phyloP scores from a whole-genome alignment of 2,888 invertebrate species.

The Meta bourneti region DNA sequence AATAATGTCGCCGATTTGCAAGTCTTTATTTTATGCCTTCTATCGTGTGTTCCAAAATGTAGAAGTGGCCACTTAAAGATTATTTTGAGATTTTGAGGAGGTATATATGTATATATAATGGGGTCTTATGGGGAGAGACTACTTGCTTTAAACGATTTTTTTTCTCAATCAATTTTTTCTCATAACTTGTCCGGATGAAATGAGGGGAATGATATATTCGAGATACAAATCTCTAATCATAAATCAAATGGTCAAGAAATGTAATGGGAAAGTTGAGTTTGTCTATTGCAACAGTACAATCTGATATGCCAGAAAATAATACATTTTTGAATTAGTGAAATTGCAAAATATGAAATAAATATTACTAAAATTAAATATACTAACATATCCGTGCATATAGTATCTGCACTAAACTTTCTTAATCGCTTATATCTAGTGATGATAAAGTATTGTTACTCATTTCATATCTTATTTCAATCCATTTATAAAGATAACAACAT shows the following conservation, averaged over 20 bases:
- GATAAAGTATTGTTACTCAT: too few species aligned
- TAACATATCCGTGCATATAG: too few species aligned
- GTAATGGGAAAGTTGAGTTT: not conserved
- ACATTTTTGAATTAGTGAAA: too few species aligned
- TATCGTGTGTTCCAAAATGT: not conserved
- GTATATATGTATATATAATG: not conserved
- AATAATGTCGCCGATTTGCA: slow-evolving; percentile 5
- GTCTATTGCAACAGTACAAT: too few species aligned
- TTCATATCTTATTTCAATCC: too few species aligned
- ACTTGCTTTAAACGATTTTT: not conserved
- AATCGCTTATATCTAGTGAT: too few species aligned
- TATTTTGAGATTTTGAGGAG: slow-evolving; percentile 1
- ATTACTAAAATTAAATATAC: too few species aligned
- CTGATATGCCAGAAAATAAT: too few species aligned
- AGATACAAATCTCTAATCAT: not conserved
- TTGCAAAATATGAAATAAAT: too few species aligned
- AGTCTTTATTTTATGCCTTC: not conserved
- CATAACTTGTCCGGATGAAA: not conserved
- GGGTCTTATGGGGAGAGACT: too few species aligned
- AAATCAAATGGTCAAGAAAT: not conserved
- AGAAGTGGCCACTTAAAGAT: slow-evolving; percentile 27
- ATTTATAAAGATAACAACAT: too few species aligned
- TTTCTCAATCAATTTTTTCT: not conserved
- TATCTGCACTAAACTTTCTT: too few species aligned
- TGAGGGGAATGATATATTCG: not conserved